Conservation (phyloP, 2,888 invertebrate genomes). For the Tridacna crocea region DNA sequence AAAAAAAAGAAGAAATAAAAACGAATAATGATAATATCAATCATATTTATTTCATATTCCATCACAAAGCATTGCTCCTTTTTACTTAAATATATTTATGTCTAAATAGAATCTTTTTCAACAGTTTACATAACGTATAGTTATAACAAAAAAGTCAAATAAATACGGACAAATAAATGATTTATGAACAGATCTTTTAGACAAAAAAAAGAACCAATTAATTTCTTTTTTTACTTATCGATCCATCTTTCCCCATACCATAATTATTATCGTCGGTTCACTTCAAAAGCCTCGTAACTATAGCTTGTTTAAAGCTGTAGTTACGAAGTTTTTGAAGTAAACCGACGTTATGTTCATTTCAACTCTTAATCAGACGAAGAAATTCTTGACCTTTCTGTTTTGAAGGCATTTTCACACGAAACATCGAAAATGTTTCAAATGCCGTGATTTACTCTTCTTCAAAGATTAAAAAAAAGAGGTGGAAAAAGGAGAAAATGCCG, state of each 20-base stretch:
- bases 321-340: too few relatives aligned
- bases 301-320: too few relatives aligned
- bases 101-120: not conserved
- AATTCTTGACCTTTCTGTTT: not conserved
- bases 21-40: too few relatives aligned
- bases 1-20: too few relatives aligned
- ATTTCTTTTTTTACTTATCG: too few relatives aligned
- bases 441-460: not conserved
- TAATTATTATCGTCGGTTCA: too few relatives aligned
- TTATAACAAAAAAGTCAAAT: not conserved
- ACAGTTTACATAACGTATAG: not conserved
- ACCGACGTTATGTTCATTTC: not conserved
- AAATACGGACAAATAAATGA: not conserved
- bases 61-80: not conserved
- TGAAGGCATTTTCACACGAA: not conserved
- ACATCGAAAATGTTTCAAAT: not conserved
- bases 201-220: not conserved
- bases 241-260: too few relatives aligned
- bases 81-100: not conserved
- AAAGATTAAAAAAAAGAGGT: not conserved
- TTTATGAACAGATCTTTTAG: not conserved
- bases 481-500: not conserved
- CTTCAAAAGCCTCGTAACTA: too few relatives aligned
- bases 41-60: too few relatives aligned
- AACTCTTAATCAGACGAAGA: not conserved